Conservation (phyloP, 2,113 vertebrate genomes). For the Globicephala melas region DNA sequence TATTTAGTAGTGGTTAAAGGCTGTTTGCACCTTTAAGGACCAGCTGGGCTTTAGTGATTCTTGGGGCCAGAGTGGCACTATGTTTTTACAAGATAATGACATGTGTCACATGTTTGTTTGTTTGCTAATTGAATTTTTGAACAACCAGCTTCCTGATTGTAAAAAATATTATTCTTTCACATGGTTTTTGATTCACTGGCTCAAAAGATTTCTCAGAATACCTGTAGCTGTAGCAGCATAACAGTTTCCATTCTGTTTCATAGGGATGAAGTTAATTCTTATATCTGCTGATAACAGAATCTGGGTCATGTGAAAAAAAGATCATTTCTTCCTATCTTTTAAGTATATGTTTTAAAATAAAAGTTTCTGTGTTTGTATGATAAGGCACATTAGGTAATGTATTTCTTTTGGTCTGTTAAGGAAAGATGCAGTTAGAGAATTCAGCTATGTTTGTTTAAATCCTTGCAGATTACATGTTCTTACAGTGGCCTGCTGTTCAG, state of each 20-base stretch:
- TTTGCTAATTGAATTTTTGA: conserved; percentile 42
- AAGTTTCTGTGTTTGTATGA: not conserved
- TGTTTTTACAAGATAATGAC: conserved; percentile 26
- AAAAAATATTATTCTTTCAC: conserved; percentile 32
- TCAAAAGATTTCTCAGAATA: conserved; percentile 37
- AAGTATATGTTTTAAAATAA: conserved; percentile 30
- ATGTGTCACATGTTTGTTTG: conserved; percentile 27
- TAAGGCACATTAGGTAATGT: not conserved
- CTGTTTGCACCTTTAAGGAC: not conserved
- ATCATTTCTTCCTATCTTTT: conserved; percentile 9
- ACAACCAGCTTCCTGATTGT: conserved; percentile 18
- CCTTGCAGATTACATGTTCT: not conserved
- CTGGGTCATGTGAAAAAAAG: conserved; percentile 12
- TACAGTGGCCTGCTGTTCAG: conserved; percentile 32
- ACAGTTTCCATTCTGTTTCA: conserved; percentile 32
- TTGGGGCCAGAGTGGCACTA: conserved; percentile 31
- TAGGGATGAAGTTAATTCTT: conserved; percentile 25
- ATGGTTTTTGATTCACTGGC: conserved; percentile 29
- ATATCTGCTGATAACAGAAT: conserved; percentile 27
- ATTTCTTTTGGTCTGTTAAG: conserved; percentile 35
- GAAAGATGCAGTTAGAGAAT: conserved; percentile 34
- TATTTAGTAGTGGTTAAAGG: not conserved
- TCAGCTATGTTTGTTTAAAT: conserved; percentile 6
- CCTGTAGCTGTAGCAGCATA: conserved; percentile 7
- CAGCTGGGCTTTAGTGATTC: not conserved